Base-by-base conservation (phyloP, 2,888 invertebrate species). In the Leucoptera coffeella region DNA sequence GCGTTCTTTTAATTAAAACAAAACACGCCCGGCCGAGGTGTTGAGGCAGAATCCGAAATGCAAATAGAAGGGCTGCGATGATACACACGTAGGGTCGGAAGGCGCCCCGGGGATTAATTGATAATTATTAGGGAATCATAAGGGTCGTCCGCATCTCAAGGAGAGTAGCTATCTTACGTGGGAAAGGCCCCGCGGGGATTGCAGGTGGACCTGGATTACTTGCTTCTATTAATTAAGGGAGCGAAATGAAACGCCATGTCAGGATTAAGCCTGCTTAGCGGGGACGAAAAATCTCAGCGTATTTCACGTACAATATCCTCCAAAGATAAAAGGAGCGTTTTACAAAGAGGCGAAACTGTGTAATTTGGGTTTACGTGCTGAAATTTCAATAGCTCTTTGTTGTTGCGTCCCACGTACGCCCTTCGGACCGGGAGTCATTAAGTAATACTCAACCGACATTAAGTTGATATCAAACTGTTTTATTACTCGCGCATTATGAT, bases 401-500 rank as follows among this genome's bases (percentile, higher is more conserved):
- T n/a, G n/a, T n/a, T n/a, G n/a, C n/a, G n/a, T n/a, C n/a, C n/a
- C n/a, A n/a, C n/a, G n/a, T n/a, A n/a, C n/a, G n/a, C n/a, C n/a
- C n/a, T n/a, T n/a, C n/a, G n/a, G n/a, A n/a, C n/a, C n/a, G n/a
- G n/a, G n/a, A n/a, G 54, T 62, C 64, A 60, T 64, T 64, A 65
- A 55, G 40, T 49, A 55, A 55, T 55, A 43, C 50, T 49, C 43
- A 39, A 34, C 41, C 45, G 43, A 42, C 50, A 50, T 58, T 52
- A 61, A 51, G 50, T 52, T 52, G 60, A 55, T 60, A 61, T 65
- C 65, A 67, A 62, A 64, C 65, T 62, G 65, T 67, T 69, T 69
- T 67, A 67, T 64, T 65, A 55, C 61, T 42, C 39, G 41, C 39
- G 36, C 42, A 42, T 49, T 50, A 61, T 64, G 67, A 69, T 67